Evolutionary conservation across 2,113 vertebrate genomes (phyloP).

Genomic region (Tenebrosternarchus preto): DNA sequence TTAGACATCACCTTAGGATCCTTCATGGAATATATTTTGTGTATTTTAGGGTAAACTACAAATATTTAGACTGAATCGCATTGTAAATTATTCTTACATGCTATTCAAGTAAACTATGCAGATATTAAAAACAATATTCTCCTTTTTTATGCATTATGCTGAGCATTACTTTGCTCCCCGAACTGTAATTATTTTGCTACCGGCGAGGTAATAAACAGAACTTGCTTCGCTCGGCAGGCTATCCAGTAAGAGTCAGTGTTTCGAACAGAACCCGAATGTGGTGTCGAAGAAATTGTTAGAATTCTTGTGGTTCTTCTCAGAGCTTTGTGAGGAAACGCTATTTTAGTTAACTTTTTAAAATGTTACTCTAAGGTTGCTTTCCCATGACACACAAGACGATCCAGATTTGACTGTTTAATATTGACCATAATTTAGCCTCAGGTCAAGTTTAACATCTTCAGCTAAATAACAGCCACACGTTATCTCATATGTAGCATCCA

Average conservation of each 20-base stretch:
- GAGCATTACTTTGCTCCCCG: neutral
- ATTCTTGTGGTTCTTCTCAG: conserved; percentile 55
- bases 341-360: conserved; percentile 49
- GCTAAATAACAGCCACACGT: neutral
- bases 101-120: neutral
- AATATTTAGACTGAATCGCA: neutral
- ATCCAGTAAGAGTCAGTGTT: conserved; percentile 25
- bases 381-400: conserved; percentile 37
- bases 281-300: conserved; percentile 44
- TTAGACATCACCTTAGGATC: neutral
- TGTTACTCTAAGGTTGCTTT: conserved; percentile 41
- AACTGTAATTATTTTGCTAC: conserved; percentile 14
- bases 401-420: conserved; percentile 28
- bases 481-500: no score
- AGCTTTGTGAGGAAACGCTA: conserved; percentile 45
- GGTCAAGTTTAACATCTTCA: neutral
- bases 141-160: neutral
- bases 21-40: neutral
- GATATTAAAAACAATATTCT: neutral
- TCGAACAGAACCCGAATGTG: conserved; percentile 40
- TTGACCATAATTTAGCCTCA: conserved; percentile 2
- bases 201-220: conserved; percentile 25
- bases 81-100: neutral
- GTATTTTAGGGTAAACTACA: neutral
- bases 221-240: conserved; percentile 20